phyloP scores from a whole-genome alignment of 2,888 invertebrate species.

The Drosophila formosana region DNA sequence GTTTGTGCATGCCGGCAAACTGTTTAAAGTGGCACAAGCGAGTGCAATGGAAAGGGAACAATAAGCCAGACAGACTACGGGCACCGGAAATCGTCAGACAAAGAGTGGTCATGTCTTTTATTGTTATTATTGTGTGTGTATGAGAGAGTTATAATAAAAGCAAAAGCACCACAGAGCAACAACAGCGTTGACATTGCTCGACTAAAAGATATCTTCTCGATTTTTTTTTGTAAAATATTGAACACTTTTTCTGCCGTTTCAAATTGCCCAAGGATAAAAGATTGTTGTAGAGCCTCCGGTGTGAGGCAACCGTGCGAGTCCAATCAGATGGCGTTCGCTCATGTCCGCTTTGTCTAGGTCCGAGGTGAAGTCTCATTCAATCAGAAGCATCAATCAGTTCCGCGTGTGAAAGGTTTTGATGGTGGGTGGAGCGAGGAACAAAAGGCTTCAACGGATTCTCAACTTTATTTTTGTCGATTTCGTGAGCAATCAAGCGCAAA shows the following conservation, averaged over 20 bases:
- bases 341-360: conserved; percentile 34
- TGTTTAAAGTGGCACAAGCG: conserved; percentile 47
- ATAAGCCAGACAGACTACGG: conserved; percentile 27
- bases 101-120: conserved; percentile 31
- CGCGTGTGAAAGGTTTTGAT: background rate
- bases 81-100: conserved; percentile 37
- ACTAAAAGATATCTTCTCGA: background rate
- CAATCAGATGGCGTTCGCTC: conserved; percentile 31
- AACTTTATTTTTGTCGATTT: conserved; percentile 77
- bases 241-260: background rate
- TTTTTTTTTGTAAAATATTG: background rate
- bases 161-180: background rate
- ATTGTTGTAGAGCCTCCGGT: conserved; percentile 7
- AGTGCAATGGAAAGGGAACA: background rate
- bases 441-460: conserved; percentile 60
- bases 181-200: background rate
- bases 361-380: conserved; percentile 46
- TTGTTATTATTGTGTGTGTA: conserved; percentile 42
- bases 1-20: conserved; percentile 63
- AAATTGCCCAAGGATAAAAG: background rate
- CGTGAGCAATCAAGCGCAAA: conserved; percentile 72
- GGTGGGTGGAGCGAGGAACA: conserved; percentile 5
- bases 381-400: conserved; percentile 60
- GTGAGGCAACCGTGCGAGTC: background rate
- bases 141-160: background rate